phyloP scores from a whole-genome alignment of 2,113 vertebrate species.

The Callipepla californica region DNA sequence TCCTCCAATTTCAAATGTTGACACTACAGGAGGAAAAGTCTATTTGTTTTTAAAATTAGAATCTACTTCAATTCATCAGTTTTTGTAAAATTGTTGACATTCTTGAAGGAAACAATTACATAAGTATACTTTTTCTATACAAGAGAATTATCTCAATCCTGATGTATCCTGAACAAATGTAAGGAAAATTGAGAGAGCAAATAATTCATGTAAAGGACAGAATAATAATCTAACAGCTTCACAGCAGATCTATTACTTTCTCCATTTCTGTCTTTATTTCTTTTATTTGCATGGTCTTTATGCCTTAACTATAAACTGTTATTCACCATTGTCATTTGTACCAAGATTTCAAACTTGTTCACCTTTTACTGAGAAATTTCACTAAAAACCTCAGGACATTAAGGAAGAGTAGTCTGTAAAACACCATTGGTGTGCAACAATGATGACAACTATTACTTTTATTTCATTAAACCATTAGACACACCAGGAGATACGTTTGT shows the following conservation, averaged over 20 bases:
- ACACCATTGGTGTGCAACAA: background rate
- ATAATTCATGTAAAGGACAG: constrained; percentile 45
- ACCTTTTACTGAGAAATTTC: constrained; percentile 40
- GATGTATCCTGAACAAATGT: constrained; percentile 26
- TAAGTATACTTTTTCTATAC: background rate
- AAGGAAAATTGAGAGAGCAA: constrained; percentile 20
- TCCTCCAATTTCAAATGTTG: constrained; percentile 16
- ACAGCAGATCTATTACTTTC: constrained; percentile 55
- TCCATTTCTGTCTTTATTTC: constrained; percentile 13
- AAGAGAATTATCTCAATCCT: constrained; percentile 11
- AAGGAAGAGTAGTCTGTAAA: background rate
- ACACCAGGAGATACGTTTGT: background rate
- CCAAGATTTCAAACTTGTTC: constrained; percentile 46
- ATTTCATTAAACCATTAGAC: background rate
- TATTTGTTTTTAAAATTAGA: background rate
- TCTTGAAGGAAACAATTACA: constrained; percentile 37
- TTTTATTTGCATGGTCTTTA: constrained; percentile 66
- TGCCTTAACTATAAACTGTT: constrained; percentile 49
- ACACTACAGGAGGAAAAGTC: background rate
- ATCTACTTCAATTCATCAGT: constrained; percentile 2
- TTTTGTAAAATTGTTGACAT: constrained; percentile 2
- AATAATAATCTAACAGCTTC: constrained; percentile 57
- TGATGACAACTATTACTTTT: background rate
- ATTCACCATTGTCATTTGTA: constrained; percentile 19
- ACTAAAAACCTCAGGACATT: constrained; percentile 50